Percentiles rank a stretch among this genome's conserved stretches.
phyloP scores from a whole-genome alignment of 2,888 invertebrate species.

The Calliopum simillimum region DNA sequence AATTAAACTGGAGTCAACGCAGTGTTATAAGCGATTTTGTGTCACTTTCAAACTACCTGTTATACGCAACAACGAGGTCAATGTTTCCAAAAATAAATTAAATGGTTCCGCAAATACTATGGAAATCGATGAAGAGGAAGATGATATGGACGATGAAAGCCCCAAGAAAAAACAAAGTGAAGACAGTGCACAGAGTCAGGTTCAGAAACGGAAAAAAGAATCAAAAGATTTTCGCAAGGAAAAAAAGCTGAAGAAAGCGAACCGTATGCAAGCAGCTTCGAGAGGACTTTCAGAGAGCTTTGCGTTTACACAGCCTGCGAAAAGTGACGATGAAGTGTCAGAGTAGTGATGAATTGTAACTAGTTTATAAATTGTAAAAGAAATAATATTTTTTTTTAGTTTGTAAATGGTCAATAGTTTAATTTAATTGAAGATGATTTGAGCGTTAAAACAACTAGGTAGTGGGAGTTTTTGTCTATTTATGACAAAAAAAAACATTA shows the following conservation, averaged over 20 bases:
- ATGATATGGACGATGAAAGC: conserved; percentile 26
- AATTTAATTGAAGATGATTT: no score
- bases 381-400: no score
- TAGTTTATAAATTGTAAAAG: no score
- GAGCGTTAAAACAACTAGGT: no score
- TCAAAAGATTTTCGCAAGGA: conserved; percentile 47
- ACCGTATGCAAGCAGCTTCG: conserved; percentile 55
- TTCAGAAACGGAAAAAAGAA: conserved; percentile 41
- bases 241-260: conserved; percentile 56
- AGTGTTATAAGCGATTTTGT: conserved; percentile 54
- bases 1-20: conserved; percentile 49
- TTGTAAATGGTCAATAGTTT: no score
- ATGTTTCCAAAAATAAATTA: conserved; percentile 24
- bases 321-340: background rate
- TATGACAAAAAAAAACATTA: no score
- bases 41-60: conserved; percentile 47
- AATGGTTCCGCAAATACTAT: background rate
- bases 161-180: conserved; percentile 23
- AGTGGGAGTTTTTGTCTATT: no score
- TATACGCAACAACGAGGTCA: conserved; percentile 45
- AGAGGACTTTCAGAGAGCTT: conserved; percentile 55
- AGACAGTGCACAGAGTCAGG: conserved; percentile 13
- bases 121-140: conserved; percentile 22
- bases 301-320: conserved; percentile 44
- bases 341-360: no score